phyloP scores from a whole-genome alignment of 2,113 vertebrate species.

The Mobula hypostoma region DNA sequence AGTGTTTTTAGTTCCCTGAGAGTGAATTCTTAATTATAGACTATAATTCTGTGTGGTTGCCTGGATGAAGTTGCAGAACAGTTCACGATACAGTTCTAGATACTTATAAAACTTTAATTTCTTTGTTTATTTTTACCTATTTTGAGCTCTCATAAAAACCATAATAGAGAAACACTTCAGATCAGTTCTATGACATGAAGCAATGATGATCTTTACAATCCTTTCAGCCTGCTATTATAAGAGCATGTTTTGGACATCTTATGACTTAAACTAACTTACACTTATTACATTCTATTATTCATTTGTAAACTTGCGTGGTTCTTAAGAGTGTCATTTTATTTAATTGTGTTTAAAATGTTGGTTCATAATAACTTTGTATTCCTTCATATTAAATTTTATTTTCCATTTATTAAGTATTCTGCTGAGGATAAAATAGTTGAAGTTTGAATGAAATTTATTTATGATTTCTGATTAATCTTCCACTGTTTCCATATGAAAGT shows the following conservation, averaged over 20 bases:
- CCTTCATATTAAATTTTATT: neutral
- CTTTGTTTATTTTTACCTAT: neutral
- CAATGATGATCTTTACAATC: neutral
- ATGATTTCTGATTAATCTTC: neutral
- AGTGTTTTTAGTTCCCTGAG: neutral
- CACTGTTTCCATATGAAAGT: neutral
- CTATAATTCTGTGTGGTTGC: neutral
- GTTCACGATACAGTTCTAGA: neutral
- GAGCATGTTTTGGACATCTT: neutral
- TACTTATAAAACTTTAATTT: neutral
- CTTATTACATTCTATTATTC: neutral
- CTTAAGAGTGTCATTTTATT: neutral
- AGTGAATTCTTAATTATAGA: constrained; percentile 17
- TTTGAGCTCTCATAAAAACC: neutral
- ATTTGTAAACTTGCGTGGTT: neutral
- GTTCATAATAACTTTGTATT: neutral
- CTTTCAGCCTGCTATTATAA: neutral
- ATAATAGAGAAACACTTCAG: neutral
- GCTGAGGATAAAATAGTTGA: neutral
- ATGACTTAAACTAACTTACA: neutral
- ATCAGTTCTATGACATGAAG: constrained; percentile 11
- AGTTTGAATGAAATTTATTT: neutral
- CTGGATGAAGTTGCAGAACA: neutral
- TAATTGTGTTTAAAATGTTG: neutral
- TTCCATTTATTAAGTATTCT: neutral